Percentiles rank a stretch among this genome's conserved stretches.
phyloP scores from a whole-genome alignment of 2,888 invertebrate species.

The Orthosia gracilis region DNA sequence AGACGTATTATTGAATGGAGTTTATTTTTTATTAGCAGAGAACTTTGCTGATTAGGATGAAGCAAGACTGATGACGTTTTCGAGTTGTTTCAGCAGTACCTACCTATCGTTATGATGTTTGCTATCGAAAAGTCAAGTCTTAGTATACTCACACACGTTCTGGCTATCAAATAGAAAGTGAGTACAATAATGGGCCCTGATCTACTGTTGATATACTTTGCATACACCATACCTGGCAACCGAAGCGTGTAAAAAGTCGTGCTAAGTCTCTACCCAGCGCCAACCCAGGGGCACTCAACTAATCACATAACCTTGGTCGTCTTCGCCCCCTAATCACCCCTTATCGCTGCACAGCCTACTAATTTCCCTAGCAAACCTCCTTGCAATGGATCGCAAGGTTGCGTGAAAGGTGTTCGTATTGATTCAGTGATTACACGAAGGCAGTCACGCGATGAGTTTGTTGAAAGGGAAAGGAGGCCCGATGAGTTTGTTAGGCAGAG shows the following conservation, averaged over 20 bases:
- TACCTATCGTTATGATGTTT: neutral
- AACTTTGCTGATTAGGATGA: neutral
- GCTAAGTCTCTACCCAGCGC: neutral
- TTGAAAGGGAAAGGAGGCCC: constrained; percentile 30
- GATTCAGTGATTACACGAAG: constrained; percentile 74
- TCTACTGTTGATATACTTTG: neutral
- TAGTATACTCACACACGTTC: neutral
- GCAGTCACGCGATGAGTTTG: constrained; percentile 68
- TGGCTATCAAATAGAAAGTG: neutral
- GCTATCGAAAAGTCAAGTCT: neutral
- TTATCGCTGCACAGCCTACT: constrained; percentile 39
- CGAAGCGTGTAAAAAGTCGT: neutral
- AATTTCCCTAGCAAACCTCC: constrained; percentile 25
- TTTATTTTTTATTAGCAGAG: neutral
- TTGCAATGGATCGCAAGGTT: constrained; percentile 60
- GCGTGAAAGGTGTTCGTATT: constrained; percentile 68
- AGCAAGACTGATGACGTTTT: neutral
- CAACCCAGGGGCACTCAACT: neutral
- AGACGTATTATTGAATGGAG: neutral
- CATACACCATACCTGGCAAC: neutral
- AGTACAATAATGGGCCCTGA: neutral
- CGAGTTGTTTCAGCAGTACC: neutral
- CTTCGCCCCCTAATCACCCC: constrained; percentile 10
- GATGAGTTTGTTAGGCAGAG: constrained; percentile 29
- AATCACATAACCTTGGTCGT: constrained; percentile 26